These are phyloP conservation scores for Oikopleura dioica DNA, from an alignment of 23 tunicate genomes.

Conservation along the genomic window DNA sequence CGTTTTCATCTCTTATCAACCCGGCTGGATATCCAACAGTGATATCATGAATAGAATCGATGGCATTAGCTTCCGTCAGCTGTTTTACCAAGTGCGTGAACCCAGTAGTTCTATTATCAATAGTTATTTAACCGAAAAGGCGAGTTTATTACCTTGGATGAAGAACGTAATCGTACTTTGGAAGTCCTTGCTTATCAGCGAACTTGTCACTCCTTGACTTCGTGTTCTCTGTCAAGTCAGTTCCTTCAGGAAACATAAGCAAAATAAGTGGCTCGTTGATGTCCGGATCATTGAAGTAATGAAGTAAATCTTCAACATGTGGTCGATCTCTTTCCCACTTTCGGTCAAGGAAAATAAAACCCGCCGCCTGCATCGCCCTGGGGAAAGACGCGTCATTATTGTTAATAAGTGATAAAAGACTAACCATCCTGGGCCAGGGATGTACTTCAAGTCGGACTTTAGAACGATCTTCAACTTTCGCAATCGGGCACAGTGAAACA, in stretches of 20 bases:
- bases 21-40: conserved; percentile 68
- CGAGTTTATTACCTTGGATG: conserved; percentile 27
- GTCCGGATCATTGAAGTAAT: conserved; percentile 37
- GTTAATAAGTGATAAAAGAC: background rate
- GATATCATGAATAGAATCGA: conserved; percentile 76
- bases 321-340: conserved; percentile 74
- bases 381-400: conserved; percentile 13
- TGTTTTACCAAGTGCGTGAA: background rate
- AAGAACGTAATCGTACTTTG: conserved; percentile 38
- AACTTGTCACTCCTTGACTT: conserved; percentile 23
- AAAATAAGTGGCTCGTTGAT: conserved; percentile 17
- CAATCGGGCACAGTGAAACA: conserved; percentile 42
- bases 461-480: conserved; percentile 63
- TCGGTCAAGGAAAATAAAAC: conserved; percentile 65
- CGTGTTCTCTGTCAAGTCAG: conserved; percentile 52
- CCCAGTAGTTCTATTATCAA: background rate
- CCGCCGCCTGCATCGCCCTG: conserved; percentile 84
- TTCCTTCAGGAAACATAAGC: conserved; percentile 16
- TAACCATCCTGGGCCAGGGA: conserved; percentile 60
- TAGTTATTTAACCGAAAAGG: background rate
- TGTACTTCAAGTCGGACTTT: conserved; percentile 48
- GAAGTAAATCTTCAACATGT: conserved; percentile 41
- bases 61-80: conserved; percentile 24
- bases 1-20: conserved; percentile 27
- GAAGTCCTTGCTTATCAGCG: conserved; percentile 24